Evolutionary conservation across 2,888 invertebrate genomes (phyloP), one percentile per base, ranked within the genome.

Genomic region (Antheraea assamensis): DNA sequence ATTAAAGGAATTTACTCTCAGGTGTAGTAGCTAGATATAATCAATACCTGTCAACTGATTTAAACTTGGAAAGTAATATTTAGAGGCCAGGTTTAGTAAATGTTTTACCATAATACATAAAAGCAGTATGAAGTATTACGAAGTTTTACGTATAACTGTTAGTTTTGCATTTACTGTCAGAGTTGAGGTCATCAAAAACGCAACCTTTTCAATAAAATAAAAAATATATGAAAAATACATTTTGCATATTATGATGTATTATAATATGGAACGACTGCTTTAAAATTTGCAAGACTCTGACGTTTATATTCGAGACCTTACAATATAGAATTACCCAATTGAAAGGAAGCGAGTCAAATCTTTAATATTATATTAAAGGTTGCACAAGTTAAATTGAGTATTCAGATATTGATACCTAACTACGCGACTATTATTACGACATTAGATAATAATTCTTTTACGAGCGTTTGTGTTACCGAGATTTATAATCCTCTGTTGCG

Each of bases 401-500:
- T 68, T 68, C n/a, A 35, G 8, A 35, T n/a, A 68, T n/a, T 13
- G 19, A 68, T 68, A 68, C 21, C 35, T 68, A 68, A 35, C 31
- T 68, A 35, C 68, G 35, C 10, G 35, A 35, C n/a, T 68, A 68
- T 31, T 68, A 35, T 68, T 68, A 68, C 35, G 35, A 68, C 31
- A 68, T 35, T 35, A 68, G 61, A 64, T 64, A n/a, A 58, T 58
- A 30, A 27, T 64, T 64, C 61, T 35, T 35, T 27, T 64, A 68
- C 24, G 68, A 68, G n/a, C 35, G n/a, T 21, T n/a, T 68, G 7
- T 68, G 7, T 68, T 35, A 35, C 21, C 21, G 35, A 35, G 8
- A 68, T 35, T 68, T 35, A 21, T 24, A 68, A 68, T 68, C 35
- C 21, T 68, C n/a, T 68, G 13, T 68, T 68, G n/a, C 68, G n/a